Percentiles rank a stretch among this genome's conserved stretches.
phyloP scores from a whole-genome alignment of 1,140 invertebrate genomes.

The Microplitis demolitor region DNA sequence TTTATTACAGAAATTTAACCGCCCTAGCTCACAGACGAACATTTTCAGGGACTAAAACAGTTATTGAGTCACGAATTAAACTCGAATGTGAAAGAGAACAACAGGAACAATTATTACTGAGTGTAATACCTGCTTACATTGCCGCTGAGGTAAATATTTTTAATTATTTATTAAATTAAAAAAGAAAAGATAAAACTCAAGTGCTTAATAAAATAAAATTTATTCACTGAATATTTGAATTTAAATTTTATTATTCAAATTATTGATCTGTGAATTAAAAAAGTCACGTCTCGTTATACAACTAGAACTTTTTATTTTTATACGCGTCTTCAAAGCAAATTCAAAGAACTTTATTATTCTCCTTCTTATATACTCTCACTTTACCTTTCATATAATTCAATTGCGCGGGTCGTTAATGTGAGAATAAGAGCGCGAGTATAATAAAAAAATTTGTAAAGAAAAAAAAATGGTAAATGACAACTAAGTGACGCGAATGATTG shows the following conservation, averaged over 20 bases:
- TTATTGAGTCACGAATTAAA: conserved; percentile 90
- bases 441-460: no score
- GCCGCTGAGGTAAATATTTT: conserved; percentile 76
- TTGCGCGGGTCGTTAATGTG: background rate
- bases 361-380: background rate
- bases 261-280: background rate
- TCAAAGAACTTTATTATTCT: background rate
- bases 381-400: background rate
- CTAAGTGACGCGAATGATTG: background rate
- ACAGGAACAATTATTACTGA: conserved; percentile 87
- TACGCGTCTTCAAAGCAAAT: background rate
- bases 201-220: no score
- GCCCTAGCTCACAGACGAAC: conserved; percentile 82
- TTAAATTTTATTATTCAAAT: no score
- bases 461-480: background rate
- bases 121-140: conserved; percentile 92
- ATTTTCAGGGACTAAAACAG: conserved; percentile 85
- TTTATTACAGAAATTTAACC: conserved; percentile 87
- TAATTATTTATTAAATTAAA: background rate
- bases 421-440: background rate
- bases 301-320: background rate
- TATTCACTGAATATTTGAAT: no score
- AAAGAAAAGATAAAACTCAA: no score
- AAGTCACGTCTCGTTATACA: background rate
- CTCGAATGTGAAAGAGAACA: conserved; percentile 91